Base-by-base conservation (phyloP, 2,888 invertebrate species). In the Calliphora vomitoria region DNA sequence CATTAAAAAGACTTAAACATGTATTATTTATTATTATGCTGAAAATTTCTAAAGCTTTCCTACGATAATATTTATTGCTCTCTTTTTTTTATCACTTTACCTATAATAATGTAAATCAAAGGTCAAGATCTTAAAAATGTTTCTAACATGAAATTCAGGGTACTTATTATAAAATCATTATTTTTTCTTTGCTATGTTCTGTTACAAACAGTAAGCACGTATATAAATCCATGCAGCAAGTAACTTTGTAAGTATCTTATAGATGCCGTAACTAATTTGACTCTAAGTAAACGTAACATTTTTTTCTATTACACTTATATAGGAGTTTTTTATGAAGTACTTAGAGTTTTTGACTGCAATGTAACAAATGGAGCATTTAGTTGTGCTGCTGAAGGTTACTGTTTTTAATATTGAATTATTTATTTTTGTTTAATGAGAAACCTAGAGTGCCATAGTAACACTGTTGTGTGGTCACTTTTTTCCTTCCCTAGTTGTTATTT, bases 201-300 rank as follows among this genome's bases (percentile, higher is more conserved):
- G 8, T 55, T 10, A 20, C 11, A n/a, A n/a, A n/a, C n/a, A 20
- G 20, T 55, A 10, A 15, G 55, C 8, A 20, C 55, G 20, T 55
- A 11, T 18, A 20, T 10, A 55, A 55, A 55, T 55, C 55, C 55
- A 55, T 20, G 20, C 20, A 55, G 55, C 44, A 44, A 44, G 6
- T 10, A 55, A 20, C 11, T 55, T 18, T 8, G 1, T 55, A 20
- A 55, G 55, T 55, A 55, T 55, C 18, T 55, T 20, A 55, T 11
- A 10, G 10, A 55, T 55, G 10, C 55, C 55, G 55, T 20, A 55
- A 55, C 55, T 55, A 55, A 55, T 55, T 55, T 55, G 55, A 8
- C 20, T 20, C 5, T 3, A 20, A 55, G 20, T 55, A 55, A 55
- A 55, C 3, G 10, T 55, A 50, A 4, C n/a, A n/a, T 50, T 50